Conservation (phyloP, 2,113 vertebrate genomes). For the Thamnophis sirtalis region DNA sequence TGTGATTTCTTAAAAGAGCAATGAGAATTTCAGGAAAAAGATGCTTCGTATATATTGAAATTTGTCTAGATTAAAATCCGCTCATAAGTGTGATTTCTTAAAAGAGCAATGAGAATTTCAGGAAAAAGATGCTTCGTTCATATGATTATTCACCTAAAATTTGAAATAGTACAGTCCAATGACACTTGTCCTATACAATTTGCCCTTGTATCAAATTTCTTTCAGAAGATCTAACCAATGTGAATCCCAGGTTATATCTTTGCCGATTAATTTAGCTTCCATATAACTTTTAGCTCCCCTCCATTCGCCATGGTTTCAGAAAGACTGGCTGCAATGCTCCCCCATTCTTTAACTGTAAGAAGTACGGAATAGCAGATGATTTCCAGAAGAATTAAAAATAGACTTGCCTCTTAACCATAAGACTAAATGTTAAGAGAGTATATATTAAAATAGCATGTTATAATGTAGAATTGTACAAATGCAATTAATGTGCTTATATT, state of each 20-base stretch:
- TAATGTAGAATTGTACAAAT: not conserved
- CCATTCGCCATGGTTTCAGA: slow-evolving; percentile 47
- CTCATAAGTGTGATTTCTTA: not conserved
- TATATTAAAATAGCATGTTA: not conserved
- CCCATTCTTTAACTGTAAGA: slow-evolving; percentile 34
- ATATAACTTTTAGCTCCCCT: slow-evolving; percentile 50
- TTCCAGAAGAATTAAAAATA: not conserved
- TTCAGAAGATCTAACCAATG: not conserved
- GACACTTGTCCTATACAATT: not conserved
- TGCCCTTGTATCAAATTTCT: not conserved
- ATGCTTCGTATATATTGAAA: not conserved
- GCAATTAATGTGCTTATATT: not conserved
- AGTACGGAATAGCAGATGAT: slow-evolving; percentile 49
- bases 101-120: not conserved
- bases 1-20: no score
- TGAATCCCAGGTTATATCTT: slow-evolving; percentile 45
- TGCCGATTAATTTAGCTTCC: slow-evolving; percentile 41
- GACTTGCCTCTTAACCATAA: not conserved
- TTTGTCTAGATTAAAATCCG: not conserved
- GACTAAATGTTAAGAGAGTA: not conserved
- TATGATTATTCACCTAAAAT: not conserved
- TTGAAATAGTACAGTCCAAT: not conserved
- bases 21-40: no score
- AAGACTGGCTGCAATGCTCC: slow-evolving; percentile 43
- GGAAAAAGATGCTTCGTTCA: not conserved